Base-by-base conservation (phyloP, 2,888 invertebrate species). In the Candidula unifasciata region DNA sequence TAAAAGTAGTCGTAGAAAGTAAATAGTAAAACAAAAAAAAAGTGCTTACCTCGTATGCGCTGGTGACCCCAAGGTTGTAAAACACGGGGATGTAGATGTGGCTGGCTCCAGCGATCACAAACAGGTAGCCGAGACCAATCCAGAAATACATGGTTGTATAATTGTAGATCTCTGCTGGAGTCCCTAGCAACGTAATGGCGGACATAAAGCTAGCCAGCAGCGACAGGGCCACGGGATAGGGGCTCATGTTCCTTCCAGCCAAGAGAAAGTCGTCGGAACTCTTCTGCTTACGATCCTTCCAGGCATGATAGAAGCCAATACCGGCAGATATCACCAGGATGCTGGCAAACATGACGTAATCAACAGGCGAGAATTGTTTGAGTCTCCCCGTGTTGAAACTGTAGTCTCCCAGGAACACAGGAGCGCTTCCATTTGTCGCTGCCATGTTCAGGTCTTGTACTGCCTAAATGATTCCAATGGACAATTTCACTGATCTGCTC, bases 191-290 rank as follows among this genome's bases (percentile, higher is more conserved):
- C 6, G 93, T 93, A 35, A 93, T 92, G 82, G 93, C 93, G 37
- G 92, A 93, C 93, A 93, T 93, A 87, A 93, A 93, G 86, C 92
- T 92, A 35, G 93, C 93, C 73, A 93, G 88, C 69, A 93, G 87
- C 24, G 93, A 93, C 86, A 93, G 86, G 0, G 93, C 88, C 35
- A 93, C 93, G 0, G 93, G 93, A 2, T 90, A 82, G 0, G 92
- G 89, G 68, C 89, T 89, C 93, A 93, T 93, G 82, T 91, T 89
- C 8, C 92, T 89, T 3, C 92, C 92, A 5, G 93, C 93, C 86
- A 93, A 86, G 24, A 93, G 89, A 81, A 91, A 93, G 68, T 92
- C 91, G 60, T 90, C 89, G 2, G 90, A 90, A 33, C 89, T 90
- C 37, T 88, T 87, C 74, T 90, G 89, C 1, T 88, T 87, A 3